Evolutionary conservation across 2,797 vertebrate species (phyloP), one percentile per base, ranked within the genome.

Genomic region (Peromyscus aztecus): DNA sequence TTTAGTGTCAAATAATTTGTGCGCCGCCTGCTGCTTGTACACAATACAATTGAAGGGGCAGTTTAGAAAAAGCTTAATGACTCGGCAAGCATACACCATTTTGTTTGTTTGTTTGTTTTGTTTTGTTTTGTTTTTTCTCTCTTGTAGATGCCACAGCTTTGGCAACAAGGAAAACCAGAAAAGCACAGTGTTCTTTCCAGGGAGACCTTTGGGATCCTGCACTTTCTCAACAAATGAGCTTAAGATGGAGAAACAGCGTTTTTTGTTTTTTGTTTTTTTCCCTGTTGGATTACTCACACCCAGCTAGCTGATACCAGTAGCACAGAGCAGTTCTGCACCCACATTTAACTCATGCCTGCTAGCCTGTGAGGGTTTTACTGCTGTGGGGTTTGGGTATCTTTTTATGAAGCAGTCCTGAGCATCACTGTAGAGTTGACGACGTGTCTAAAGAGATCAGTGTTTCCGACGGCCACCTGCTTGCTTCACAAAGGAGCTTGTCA

Each of bases 401-500:
- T 93, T 73, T 85, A 67, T 76, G 24, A 84, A 95, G 46, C 19
- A 17, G n/a, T 67, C 80, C n/a, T n/a, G 19, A 40, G 31, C 57
- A 57, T 31, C n/a, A 34, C 24, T 24, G 55, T 63, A 57, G 65
- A 43, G 63, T 52, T 78, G 43, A 43, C 43, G 43, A 43, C 43
- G 73, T 10, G 2, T 80, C 67, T 59, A 43, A 87, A 71, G 10
- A 52, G 63, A 71, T 37, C 13, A 6, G 31, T 65, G 89, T 75
- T 77, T 94, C 24, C 43, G 46, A 67, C 84, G 78, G 87, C 90
- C 91, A 67, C 73, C 92, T 63, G 92, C 23, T 76, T 94, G 59
- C 57, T 37, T 90, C 34, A 43, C 49, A 52, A 46, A 40, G 27
- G 71, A 82, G 40, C 52, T 23, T 75, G 76, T 65, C 86, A 57